Evolutionary conservation across 2,888 invertebrate genomes (phyloP), one percentile per base, ranked within the genome.

Genomic region (Netelia virgata): DNA sequence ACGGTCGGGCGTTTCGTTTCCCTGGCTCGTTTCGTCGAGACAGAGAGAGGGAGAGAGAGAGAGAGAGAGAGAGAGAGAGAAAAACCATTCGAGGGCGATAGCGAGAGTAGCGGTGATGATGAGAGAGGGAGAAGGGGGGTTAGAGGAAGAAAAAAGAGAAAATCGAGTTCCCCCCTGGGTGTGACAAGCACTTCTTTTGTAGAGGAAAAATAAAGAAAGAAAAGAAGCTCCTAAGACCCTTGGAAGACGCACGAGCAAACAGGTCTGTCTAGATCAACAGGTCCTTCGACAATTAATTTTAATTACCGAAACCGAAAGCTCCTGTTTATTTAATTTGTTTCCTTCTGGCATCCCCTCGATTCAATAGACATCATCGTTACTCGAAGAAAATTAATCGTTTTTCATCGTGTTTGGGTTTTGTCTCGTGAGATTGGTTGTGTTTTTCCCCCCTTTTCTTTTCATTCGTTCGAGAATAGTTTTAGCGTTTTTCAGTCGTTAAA

Each of bases 1-100:
- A 82, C 87, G 84, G 64, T 69, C 84, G 70, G 80, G 43, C 82
- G 84, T 82, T 82, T 80, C 75, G 78, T 61, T 80, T 69, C 76
- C 68, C 76, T 68, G 47, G 47, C 63, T 73, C 73, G 72, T 80
- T 83, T 80, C 66, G 50, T 59, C 50, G 57, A 66, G 73, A 57
- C 16, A 18, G 16, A 9, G 9, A 57, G 18, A 55, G 18, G n/a
- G 16, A 1, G 53, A 1, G 53, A 3, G 55, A 3, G 16, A 3
- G 55, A 1, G 43, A 43, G 11, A 5, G 43, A 10, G 47, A 6
- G 57, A 6, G 16, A 3, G 55, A 1, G 43, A 43, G 11, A 5
- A 5, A 3, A 6, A 55, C 8, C 11, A 16, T n/a, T 3, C 3
- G 6, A 57, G 57, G 5, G 57, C n/a, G 57, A 57, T 3, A 57